Conservation (phyloP, 1,140 invertebrate species). For the Dryas iulia region DNA sequence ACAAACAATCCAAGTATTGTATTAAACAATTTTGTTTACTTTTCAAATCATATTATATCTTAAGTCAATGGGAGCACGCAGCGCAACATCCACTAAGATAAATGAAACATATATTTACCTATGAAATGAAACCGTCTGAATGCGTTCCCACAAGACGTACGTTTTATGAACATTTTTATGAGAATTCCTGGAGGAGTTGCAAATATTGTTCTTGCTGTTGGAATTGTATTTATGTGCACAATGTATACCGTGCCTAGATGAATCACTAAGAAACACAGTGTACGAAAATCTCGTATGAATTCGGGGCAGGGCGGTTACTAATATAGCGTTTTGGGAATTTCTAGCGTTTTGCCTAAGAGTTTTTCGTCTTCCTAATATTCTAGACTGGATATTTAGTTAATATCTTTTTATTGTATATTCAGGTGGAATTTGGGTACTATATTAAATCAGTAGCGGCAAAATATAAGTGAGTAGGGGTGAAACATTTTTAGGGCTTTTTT, state of each 20-base stretch:
- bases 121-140: slow-evolving; percentile 6
- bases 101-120: slow-evolving; percentile 11
- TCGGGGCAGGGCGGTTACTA: not conserved
- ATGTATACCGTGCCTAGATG: not conserved
- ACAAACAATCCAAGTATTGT: too few species aligned
- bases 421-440: too few species aligned
- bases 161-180: slow-evolving; percentile 25
- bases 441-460: too few species aligned
- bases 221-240: slow-evolving; percentile 16
- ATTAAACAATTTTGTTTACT: not conserved
- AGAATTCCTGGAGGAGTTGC: slow-evolving; percentile 20
- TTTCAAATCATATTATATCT: not conserved
- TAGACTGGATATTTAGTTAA: not conserved
- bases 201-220: slow-evolving; percentile 25
- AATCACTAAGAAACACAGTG: not conserved
- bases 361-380: not conserved
- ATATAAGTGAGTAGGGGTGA: too few species aligned
- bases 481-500: too few species aligned
- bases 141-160: slow-evolving; percentile 11
- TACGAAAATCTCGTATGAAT: not conserved
- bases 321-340: not conserved
- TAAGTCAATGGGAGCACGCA: not conserved
- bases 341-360: not conserved
- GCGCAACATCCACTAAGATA: not conserved
- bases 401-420: too few species aligned